Evolutionary conservation across 1,140 invertebrate genomes (phyloP), one percentile per base, ranked within the genome.

Genomic region (Lycorma delicatula): DNA sequence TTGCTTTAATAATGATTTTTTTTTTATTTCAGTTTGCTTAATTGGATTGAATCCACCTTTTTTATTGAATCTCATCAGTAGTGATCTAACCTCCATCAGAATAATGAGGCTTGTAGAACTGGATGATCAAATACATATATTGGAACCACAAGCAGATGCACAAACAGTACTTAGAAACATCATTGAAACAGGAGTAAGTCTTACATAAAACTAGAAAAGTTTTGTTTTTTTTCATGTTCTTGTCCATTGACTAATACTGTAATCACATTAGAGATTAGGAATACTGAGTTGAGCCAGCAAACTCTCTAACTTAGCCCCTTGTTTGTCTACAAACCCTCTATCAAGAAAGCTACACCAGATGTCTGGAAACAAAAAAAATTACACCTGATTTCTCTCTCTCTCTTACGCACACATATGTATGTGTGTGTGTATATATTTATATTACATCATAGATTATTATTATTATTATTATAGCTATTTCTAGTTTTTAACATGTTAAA

Each of bases 11-110:
- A 23, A 29, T 25, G 23, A 18, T 22, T 34, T 2, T 44, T 55
- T 55, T 59, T 63, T 63, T 56, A 47, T 68, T 68, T 49, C 63
- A 70, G 69, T 70, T 71, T 71, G 66, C 66, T 66, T 66, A 58
- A 58, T 64, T 47, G 46, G 25, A 57, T 31, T 26, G 54, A 54
- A 41, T 25, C 56, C 18, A 36, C 49, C 25, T 28, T 31, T 26
- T 57, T 41, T 47, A 34, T 23, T 20, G 13, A 44, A 22, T 13
- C 41, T 28, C 49, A 51, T 18, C 49, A 26, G 18, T 28, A 27
- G 26, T 26, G 28, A 28, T 34, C 46, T 41, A 23, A 18, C 44
- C 16, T 18, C 20, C 41, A 11, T 56, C 49, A 31, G 6, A 12
- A 59, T 28, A 59, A 63, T 61, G 58, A 63, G 60, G 58, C 31